Base-by-base conservation (phyloP, 2,113 vertebrate genomes). In the Ranitomeya imitator region DNA sequence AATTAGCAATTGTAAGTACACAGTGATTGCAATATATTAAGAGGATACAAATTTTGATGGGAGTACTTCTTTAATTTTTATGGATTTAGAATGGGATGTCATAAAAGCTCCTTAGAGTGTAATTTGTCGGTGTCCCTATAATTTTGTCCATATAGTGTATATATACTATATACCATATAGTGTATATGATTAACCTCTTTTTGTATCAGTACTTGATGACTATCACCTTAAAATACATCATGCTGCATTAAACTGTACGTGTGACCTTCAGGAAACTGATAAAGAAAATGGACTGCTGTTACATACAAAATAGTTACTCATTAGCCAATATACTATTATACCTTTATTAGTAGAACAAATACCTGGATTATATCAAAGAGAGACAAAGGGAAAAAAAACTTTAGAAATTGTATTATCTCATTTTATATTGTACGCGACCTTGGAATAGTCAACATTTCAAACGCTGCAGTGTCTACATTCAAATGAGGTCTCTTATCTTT, bases 311-410 rank as follows among this genome's bases (percentile, higher is more conserved):
- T 80, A 51, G 82, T 93, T 93, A 94, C 92, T 89, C 83, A 92
- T 94, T 94, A 95, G 93, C 89, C 74, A 90, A 90, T 90, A 90
- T 92, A 90, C 85, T 89, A 79, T 90, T 90, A 67, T 89, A 89
- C 71, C 89, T n/a, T 89, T 86, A 91, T 91, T 90, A 92, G 90
- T 90, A 93, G 94, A 93, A 93, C 91, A 94, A 94, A 95, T 89
- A 93, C 71, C 90, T 90, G 89, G 78, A 93, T 89, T 90, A 88
- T 90, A 94, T 93, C 81, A 85, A 88, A 91, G 74, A n/a, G 60
- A 85, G 69, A 89, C 79, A 84, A 57, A 85, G 59, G 60, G 16
- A 67, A 89, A 85, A 71, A 77, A 88, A 78, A 76, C 73, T 57
- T 89, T 85, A 57, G 59, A 83, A 61, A 61, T 88, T 19, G 31